Percentiles rank a stretch among this genome's conserved stretches.
phyloP scores from a whole-genome alignment of 1,140 invertebrate genomes.

The Leptoteleia sp. region DNA sequence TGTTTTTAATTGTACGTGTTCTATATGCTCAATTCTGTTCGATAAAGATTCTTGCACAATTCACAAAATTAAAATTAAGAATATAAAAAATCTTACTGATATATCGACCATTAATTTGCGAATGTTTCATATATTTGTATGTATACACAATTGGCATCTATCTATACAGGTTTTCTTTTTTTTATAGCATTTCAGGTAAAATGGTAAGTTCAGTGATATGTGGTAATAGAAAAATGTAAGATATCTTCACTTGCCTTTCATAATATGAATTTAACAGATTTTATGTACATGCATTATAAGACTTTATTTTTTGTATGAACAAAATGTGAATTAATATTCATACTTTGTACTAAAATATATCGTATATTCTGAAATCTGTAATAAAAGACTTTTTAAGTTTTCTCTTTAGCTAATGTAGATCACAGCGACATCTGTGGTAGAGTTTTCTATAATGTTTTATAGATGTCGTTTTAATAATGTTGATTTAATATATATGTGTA shows the following conservation, averaged over 20 bases:
- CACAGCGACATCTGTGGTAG: slow-evolving; percentile 27
- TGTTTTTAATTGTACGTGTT: not conserved
- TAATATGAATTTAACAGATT: slow-evolving; percentile 5
- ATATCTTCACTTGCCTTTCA: slow-evolving; percentile 6
- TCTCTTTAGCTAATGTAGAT: slow-evolving; percentile 6
- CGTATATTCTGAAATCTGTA: slow-evolving; percentile 11
- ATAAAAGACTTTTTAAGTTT: slow-evolving; percentile 8
- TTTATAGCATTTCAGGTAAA: slow-evolving; percentile 28
- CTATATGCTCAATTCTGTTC: not conserved
- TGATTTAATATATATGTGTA: slow-evolving; percentile 1
- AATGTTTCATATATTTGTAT: slow-evolving; percentile 27
- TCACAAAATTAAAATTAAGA: not conserved
- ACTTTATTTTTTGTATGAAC: slow-evolving; percentile 17
- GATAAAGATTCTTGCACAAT: not conserved
- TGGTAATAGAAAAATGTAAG: slow-evolving; percentile 37
- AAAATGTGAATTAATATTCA: slow-evolving; percentile 7
- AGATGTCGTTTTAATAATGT: slow-evolving; percentile 33
- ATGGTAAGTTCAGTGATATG: slow-evolving; percentile 38
- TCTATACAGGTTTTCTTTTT: slow-evolving; percentile 18
- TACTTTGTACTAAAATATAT: slow-evolving; percentile 28
- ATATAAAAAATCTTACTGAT: slow-evolving; percentile 9
- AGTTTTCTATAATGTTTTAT: slow-evolving; percentile 27
- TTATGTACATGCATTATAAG: slow-evolving; percentile 11
- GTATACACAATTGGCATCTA: slow-evolving; percentile 17
- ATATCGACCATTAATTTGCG: slow-evolving; percentile 38